Evolutionary conservation across 2,797 vertebrate species (phyloP).

Genomic region (Chanos chanos): DNA sequence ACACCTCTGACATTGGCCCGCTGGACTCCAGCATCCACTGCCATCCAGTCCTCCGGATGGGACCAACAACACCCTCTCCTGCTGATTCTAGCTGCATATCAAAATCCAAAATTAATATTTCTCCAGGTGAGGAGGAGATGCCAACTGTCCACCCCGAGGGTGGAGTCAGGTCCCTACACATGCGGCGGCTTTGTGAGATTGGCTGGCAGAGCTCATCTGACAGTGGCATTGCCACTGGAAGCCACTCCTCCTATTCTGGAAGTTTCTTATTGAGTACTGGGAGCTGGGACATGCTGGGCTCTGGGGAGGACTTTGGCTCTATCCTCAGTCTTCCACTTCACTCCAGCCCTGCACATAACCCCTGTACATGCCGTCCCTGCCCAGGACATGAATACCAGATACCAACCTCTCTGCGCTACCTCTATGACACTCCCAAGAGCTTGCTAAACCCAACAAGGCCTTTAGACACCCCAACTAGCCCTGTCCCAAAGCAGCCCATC

Average conservation of each 20-base stretch:
- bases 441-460: too few species aligned
- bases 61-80: slow-evolving; percentile 65
- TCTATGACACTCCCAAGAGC: slow-evolving; percentile 85
- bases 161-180: slow-evolving; percentile 55
- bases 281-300: slow-evolving; percentile 80
- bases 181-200: slow-evolving; percentile 85
- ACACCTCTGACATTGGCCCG: slow-evolving; percentile 85
- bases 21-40: slow-evolving; percentile 82
- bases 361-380: slow-evolving; percentile 74
- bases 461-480: too few species aligned
- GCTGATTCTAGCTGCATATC: slow-evolving; percentile 61
- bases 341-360: slow-evolving; percentile 65
- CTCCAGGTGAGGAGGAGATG: slow-evolving; percentile 71
- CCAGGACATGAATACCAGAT: slow-evolving; percentile 79
- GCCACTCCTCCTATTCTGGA: slow-evolving; percentile 89
- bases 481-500: neutral
- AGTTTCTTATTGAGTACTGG: slow-evolving; percentile 91
- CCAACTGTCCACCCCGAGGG: slow-evolving; percentile 57
- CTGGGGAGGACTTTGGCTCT: slow-evolving; percentile 81
- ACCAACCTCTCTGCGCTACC: slow-evolving; percentile 74
- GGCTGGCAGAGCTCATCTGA: slow-evolving; percentile 91
- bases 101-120: slow-evolving; percentile 56
- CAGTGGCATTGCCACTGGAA: slow-evolving; percentile 91
- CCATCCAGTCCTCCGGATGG: slow-evolving; percentile 79
- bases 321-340: slow-evolving; percentile 76